Evolutionary conservation across 2,113 vertebrate species (phyloP).

Genomic region (Dolichallabes microphthalmus): DNA sequence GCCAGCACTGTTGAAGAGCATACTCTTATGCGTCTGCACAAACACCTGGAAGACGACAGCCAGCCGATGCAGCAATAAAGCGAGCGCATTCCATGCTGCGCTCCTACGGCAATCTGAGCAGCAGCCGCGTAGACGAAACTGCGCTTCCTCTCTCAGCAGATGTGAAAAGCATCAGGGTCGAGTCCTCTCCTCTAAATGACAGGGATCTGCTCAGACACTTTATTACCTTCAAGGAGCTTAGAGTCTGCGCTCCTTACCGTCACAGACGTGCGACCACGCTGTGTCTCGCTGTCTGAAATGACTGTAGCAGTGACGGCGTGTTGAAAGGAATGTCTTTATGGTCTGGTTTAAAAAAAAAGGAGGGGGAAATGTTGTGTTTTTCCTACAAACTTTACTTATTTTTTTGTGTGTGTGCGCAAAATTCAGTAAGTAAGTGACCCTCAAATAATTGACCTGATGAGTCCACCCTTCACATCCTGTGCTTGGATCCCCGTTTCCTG

Average conservation of each 20-base stretch:
- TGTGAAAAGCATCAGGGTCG: conserved; percentile 49
- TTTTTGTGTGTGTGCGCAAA: too few species aligned
- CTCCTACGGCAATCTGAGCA: conserved; percentile 5
- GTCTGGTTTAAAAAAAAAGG: neutral
- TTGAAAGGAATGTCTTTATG: neutral
- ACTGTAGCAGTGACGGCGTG: neutral
- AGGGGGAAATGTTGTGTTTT: too few species aligned
- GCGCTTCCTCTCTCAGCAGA: conserved; percentile 46
- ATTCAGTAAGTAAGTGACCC: too few species aligned
- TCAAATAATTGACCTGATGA: conserved; percentile 40
- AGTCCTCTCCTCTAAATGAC: conserved; percentile 18
- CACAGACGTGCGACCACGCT: neutral
- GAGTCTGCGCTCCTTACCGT: neutral
- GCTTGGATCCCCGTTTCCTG: conserved; percentile 46
- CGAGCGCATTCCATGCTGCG: conserved; percentile 4
- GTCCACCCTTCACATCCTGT: conserved; percentile 54
- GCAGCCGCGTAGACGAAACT: conserved; percentile 5
- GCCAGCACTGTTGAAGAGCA: neutral
- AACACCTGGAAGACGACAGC: neutral
- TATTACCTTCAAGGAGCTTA: conserved; percentile 34
- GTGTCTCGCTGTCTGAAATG: neutral
- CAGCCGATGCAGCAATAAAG: neutral
- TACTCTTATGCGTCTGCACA: neutral
- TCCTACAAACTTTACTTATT: too few species aligned
- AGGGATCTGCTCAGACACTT: conserved; percentile 17